Conservation (phyloP, 1,140 invertebrate species). For the Megalonaias nervosa region DNA sequence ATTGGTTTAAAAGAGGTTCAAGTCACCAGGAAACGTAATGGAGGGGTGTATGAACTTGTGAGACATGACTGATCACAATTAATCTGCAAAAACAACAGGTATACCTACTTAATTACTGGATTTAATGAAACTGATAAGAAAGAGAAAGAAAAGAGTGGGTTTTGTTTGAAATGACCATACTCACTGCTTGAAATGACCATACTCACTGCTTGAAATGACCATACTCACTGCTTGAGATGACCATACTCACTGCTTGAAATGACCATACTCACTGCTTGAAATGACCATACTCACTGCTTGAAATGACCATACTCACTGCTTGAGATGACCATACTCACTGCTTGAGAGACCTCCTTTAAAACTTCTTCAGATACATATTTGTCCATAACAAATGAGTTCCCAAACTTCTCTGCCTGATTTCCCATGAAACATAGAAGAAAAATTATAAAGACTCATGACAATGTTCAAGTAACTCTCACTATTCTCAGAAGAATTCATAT, state of each 20-base stretch:
- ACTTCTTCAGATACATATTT: constrained; percentile 80
- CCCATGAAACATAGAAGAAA: no score
- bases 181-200: constrained; percentile 80
- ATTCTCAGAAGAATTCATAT: no score
- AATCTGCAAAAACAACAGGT: neutral
- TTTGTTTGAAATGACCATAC: constrained; percentile 22
- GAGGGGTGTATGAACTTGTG: no score
- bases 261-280: constrained; percentile 75
- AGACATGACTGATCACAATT: neutral
- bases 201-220: neutral
- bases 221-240: constrained; percentile 79
- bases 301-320: constrained; percentile 71
- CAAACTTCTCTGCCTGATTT: constrained; percentile 85
- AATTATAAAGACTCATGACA: no score
- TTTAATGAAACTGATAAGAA: neutral
- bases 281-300: constrained; percentile 75
- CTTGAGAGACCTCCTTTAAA: constrained; percentile 80
- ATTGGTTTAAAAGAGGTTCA: no score
- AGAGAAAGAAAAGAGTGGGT: neutral
- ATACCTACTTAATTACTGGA: neutral
- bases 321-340: constrained; percentile 68
- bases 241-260: no score
- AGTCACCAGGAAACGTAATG: no score
- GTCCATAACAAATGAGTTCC: constrained; percentile 94
- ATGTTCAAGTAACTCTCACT: no score